phyloP scores from a whole-genome alignment of 2,888 invertebrate species.

The Disparrhopalites patrizii region DNA sequence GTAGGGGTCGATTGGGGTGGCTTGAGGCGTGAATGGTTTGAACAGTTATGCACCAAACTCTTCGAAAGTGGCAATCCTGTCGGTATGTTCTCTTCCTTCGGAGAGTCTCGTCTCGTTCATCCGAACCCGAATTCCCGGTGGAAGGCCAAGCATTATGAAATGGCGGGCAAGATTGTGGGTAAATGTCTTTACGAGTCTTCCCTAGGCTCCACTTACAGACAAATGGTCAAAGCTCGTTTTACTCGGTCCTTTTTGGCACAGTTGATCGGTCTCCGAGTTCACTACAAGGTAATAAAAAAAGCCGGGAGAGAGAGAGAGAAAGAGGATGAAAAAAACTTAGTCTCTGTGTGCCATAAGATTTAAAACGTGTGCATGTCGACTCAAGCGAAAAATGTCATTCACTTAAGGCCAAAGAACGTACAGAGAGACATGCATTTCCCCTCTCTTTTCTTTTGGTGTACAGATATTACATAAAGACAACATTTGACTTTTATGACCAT shows the following conservation, averaged over 20 bases:
- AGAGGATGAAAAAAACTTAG: not conserved
- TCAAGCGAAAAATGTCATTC: conserved; percentile 10
- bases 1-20: conserved; percentile 92
- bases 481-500: conserved; percentile 10
- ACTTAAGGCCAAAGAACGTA: conserved; percentile 5
- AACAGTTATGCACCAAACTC: conserved; percentile 76
- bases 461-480: not conserved
- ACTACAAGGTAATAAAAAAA: conserved; percentile 72
- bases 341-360: not conserved
- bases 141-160: conserved; percentile 87
- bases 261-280: conserved; percentile 85
- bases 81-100: conserved; percentile 78
- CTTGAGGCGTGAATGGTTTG: conserved; percentile 90
- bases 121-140: conserved; percentile 69
- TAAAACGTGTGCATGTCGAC: conserved; percentile 4
- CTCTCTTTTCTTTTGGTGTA: not conserved
- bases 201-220: conserved; percentile 80
- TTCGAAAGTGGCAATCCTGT: conserved; percentile 70
- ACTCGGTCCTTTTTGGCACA: conserved; percentile 90
- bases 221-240: conserved; percentile 83
- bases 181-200: conserved; percentile 93
- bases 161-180: conserved; percentile 76
- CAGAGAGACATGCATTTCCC: not conserved
- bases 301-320: no score
- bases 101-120: conserved; percentile 80